phyloP scores from a whole-genome alignment of 2,113 vertebrate genomes.

The Jaculus jaculus region DNA sequence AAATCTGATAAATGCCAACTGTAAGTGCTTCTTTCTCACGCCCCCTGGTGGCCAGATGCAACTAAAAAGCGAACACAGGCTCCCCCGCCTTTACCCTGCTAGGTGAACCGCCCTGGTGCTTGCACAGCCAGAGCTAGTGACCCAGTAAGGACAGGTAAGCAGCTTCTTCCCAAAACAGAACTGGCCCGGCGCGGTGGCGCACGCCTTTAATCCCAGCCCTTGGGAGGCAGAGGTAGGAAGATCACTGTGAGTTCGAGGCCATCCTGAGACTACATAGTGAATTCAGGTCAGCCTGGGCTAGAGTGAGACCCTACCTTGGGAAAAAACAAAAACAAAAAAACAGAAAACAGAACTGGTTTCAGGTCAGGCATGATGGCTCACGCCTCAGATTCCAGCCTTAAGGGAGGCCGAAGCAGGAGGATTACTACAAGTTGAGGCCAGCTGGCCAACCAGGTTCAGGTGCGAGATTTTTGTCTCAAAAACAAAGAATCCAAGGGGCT shows the following conservation, averaged over 20 bases:
- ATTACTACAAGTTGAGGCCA: neutral
- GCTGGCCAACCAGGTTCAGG: neutral
- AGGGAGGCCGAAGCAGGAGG: neutral
- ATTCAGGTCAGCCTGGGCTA: too few species aligned
- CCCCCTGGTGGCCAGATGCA: constrained; percentile 55
- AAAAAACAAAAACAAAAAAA: too few species aligned
- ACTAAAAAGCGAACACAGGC: neutral
- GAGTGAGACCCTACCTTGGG: too few species aligned
- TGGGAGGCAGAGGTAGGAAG: too few species aligned
- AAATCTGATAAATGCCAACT: neutral
- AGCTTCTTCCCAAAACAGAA: neutral
- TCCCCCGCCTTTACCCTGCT: neutral
- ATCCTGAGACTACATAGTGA: too few species aligned
- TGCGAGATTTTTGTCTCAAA: neutral
- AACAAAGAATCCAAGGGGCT: too few species aligned
- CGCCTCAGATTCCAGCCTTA: neutral
- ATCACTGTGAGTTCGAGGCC: too few species aligned
- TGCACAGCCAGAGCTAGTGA: neutral
- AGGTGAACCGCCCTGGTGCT: neutral
- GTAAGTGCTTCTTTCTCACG: constrained; percentile 23
- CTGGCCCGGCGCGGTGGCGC: too few species aligned
- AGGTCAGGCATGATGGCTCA: neutral
- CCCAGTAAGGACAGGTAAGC: neutral
- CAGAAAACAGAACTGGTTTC: neutral
- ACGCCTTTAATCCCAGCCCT: too few species aligned